Percentiles rank a stretch among this genome's conserved stretches.
Conservation (phyloP, 1,140 invertebrate genomes). For the Cyphomyrmex costatus region DNA sequence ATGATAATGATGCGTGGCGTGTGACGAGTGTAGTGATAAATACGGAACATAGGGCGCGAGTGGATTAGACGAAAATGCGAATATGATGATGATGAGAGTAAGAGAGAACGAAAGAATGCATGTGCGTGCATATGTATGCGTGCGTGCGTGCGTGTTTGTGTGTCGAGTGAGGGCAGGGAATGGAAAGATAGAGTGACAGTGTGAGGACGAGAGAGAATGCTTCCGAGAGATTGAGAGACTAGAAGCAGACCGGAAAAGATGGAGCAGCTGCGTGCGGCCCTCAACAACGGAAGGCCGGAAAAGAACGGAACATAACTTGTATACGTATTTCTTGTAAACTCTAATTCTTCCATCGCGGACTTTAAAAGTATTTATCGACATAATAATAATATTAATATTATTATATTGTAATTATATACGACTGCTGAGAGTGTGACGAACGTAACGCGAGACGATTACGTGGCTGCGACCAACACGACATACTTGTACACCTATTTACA, state of each 20-base stretch:
- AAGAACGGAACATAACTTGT: slow-evolving; percentile 84
- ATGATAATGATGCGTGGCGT: slow-evolving; percentile 63
- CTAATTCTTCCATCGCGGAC: slow-evolving; percentile 87
- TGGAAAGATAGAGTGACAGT: slow-evolving; percentile 67
- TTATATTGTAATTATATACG: slow-evolving; percentile 87
- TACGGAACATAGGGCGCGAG: slow-evolving; percentile 43
- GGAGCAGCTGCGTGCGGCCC: slow-evolving; percentile 71
- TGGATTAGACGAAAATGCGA: slow-evolving; percentile 46
- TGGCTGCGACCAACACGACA: slow-evolving; percentile 66
- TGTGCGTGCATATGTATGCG: not conserved
- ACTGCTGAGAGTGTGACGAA: slow-evolving; percentile 85
- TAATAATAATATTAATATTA: slow-evolving; percentile 86
- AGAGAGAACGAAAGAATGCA: slow-evolving; percentile 16
- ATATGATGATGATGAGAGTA: slow-evolving; percentile 50
- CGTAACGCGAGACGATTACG: slow-evolving; percentile 75
- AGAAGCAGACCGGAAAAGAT: slow-evolving; percentile 67
- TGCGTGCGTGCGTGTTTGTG: not conserved
- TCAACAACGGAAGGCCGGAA: slow-evolving; percentile 71
- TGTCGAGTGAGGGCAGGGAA: slow-evolving; percentile 29
- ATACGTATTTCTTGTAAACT: slow-evolving; percentile 88
- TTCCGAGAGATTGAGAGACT: slow-evolving; percentile 56
- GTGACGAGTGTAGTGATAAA: slow-evolving; percentile 46
- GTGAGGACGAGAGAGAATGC: slow-evolving; percentile 35
- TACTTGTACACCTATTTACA: slow-evolving; percentile 4
- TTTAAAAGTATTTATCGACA: slow-evolving; percentile 87